Evolutionary conservation across 2,113 vertebrate genomes (phyloP).

Genomic region (Chelonoidis abingdonii): DNA sequence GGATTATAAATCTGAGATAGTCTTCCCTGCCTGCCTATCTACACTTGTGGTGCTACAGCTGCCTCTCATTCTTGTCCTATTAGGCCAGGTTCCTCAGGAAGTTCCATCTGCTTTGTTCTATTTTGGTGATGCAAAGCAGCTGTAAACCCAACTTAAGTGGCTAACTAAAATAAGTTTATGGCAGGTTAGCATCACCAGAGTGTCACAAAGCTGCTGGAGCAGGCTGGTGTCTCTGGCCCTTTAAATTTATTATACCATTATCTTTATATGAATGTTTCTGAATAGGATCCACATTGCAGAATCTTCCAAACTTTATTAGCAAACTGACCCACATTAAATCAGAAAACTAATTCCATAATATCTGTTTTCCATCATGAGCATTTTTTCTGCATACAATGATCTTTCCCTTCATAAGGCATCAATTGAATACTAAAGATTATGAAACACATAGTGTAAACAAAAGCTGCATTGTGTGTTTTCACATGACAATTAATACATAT

Average conservation of each 20-base stretch:
- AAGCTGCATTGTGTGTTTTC: neutral
- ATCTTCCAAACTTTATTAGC: neutral
- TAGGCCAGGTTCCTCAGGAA: neutral
- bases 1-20: neutral
- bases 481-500: neutral
- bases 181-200: neutral
- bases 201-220: neutral
- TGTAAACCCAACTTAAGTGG: too few relatives aligned
- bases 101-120: neutral
- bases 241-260: neutral
- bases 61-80: neutral
- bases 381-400: neutral
- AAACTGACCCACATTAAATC: neutral
- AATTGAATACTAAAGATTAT: neutral
- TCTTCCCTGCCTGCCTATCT: neutral
- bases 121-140: neutral
- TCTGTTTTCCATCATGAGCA: neutral
- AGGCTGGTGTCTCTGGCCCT: neutral
- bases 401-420: neutral
- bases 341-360: neutral
- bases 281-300: neutral
- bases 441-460: neutral
- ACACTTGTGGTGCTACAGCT: too few relatives aligned
- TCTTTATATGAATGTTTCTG: neutral
- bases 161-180: neutral